Evolutionary conservation across 2,113 vertebrate genomes (phyloP), one percentile per base, ranked within the genome.

Genomic region (Acinonyx jubatus): DNA sequence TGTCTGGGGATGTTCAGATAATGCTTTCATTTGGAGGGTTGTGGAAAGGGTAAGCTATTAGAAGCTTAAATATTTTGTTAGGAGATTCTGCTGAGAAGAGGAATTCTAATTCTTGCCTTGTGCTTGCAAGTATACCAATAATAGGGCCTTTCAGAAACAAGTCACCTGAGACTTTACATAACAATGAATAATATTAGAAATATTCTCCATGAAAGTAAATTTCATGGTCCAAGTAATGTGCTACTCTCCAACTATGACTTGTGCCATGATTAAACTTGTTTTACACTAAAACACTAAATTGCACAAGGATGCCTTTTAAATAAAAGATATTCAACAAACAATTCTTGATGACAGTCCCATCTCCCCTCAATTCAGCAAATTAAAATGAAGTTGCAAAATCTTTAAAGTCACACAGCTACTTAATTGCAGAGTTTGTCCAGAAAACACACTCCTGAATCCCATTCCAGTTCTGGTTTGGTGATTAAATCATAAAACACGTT

Each of bases 1-100:
- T 76, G 48, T 81, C 29, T 38, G 29, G 36, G 69, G 1, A 69
- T 94, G 48, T 79, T 95, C 66, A 74, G 19, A 63, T 9, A 73
- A 8, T 71, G 33, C 29, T 92, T 96, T 83, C 14, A 52, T 94
- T 55, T 73, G 25, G 41, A 15, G 23, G 2, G 7, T 41, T 66
- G 38, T 55, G 4, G 33, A 92, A 78, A 89, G 65, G 12, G 0
- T 73, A 74, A 52, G 57, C 87, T 48, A 66, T 41, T 2, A 94
- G 89, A 97, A 94, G 4, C 19, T 80, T 25, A 83, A 95, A 69
- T 92, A 84, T 25, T 86, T 86, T 96, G 31, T 80, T 87, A 78
- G 36, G 36, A 83, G n/a, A 81, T 38, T 89, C 57, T 95, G 16
- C 25, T 94, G 63, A 55, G 63, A 79, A 83, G 38, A 74, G 19